These are phyloP conservation scores for Heliconius aoede DNA, from an alignment of 2,888 invertebrate genomes.

Conservation along the genomic window DNA sequence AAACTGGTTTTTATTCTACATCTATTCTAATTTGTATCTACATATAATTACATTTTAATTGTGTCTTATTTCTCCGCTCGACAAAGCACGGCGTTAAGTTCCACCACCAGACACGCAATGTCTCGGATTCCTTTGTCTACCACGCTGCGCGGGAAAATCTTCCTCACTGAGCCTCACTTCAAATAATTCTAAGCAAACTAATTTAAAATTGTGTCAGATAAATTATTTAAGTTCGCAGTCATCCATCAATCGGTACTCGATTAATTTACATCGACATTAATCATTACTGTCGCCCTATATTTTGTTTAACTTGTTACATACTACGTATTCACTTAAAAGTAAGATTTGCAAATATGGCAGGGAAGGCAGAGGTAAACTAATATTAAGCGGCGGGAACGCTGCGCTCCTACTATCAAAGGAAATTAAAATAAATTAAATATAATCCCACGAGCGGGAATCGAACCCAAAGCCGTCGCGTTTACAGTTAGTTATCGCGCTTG, in stretches of 20 bases:
- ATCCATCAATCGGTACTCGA: conserved; percentile 22
- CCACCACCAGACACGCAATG: too few species aligned
- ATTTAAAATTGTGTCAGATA: neutral
- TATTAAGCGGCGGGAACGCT: neutral
- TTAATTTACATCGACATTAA: conserved; percentile 8
- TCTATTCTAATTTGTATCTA: too few species aligned
- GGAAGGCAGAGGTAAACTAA: too few species aligned
- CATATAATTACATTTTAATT: too few species aligned
- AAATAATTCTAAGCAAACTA: conserved; percentile 6
- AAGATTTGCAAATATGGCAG: neutral
- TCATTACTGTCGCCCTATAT: neutral
- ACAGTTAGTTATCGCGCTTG: neutral
- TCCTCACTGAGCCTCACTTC: neutral
- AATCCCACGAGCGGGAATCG: neutral
- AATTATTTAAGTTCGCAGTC: conserved; percentile 10
- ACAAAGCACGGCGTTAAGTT: too few species aligned
- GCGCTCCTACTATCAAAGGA: neutral
- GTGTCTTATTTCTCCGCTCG: too few species aligned
- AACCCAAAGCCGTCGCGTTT: neutral
- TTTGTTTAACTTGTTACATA: neutral
- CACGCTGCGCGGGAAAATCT: neutral
- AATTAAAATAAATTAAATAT: neutral
- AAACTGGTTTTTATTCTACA: too few species aligned
- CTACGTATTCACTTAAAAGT: neutral
- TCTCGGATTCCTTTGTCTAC: too few species aligned